Conservation (phyloP, 2,113 vertebrate genomes). For the Perca schrenkii region DNA sequence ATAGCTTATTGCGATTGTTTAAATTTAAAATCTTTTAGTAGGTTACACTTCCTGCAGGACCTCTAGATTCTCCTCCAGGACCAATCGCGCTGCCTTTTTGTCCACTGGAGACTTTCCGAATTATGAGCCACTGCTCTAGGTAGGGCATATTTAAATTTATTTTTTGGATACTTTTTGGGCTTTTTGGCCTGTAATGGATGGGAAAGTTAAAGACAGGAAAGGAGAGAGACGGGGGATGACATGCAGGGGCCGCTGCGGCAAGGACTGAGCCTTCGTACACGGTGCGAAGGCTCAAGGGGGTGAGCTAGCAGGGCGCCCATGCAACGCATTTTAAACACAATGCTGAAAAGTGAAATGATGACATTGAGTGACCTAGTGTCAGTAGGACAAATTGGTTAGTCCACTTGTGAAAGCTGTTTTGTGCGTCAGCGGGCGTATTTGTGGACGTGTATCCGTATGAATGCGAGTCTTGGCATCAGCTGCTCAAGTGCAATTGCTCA, state of each 20-base stretch:
- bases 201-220: too few relatives aligned
- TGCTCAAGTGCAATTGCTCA: slow-evolving; percentile 70
- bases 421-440: slow-evolving; percentile 6
- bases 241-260: too few relatives aligned
- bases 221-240: too few relatives aligned
- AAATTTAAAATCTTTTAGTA: not conserved
- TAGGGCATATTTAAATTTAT: not conserved
- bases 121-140: not conserved
- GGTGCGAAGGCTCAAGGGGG: too few relatives aligned
- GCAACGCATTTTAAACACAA: not conserved
- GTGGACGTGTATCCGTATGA: slow-evolving; percentile 45
- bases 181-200: too few relatives aligned
- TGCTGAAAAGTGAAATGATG: not conserved
- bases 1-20: not conserved
- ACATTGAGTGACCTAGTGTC: slow-evolving; percentile 29
- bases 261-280: too few relatives aligned
- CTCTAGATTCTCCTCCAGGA: not conserved
- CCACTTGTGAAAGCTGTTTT: slow-evolving; percentile 5
- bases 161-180: too few relatives aligned
- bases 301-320: too few relatives aligned
- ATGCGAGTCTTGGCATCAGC: slow-evolving; percentile 34
- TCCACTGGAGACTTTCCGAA: not conserved
- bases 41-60: not conserved
- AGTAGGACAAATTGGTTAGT: slow-evolving; percentile 17
- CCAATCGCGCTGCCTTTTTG: not conserved